Conservation (phyloP, 2,113 vertebrate species). For the Apteryx mantelli region DNA sequence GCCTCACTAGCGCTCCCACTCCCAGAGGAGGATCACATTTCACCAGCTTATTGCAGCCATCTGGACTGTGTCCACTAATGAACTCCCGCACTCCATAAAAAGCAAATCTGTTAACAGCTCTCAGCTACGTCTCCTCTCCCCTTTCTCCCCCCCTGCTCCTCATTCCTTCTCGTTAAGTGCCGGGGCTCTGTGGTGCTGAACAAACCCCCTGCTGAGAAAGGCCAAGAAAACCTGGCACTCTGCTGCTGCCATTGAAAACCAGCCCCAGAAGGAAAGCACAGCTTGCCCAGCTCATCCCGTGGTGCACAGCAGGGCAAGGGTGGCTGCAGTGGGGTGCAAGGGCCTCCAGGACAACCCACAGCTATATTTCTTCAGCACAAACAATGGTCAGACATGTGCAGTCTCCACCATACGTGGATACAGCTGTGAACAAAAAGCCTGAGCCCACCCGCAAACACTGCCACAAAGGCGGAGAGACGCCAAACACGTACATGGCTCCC, state of each 20-base stretch:
- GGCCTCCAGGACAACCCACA: not conserved
- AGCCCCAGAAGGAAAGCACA: not conserved
- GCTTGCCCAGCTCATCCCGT: not conserved
- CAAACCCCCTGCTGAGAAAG: not conserved
- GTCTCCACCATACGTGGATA: not conserved
- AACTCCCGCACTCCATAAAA: slow-evolving; percentile 77
- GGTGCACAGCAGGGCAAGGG: not conserved
- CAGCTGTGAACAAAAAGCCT: not conserved
- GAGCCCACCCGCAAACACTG: not conserved
- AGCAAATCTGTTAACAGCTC: slow-evolving; percentile 75
- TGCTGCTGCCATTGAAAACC: slow-evolving; percentile 39
- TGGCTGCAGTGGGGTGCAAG: not conserved
- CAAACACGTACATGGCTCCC: not conserved
- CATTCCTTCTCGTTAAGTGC: slow-evolving; percentile 18
- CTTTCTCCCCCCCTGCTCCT: slow-evolving; percentile 29
- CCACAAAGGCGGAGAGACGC: not conserved
- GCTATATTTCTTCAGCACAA: not conserved
- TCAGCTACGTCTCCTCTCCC: slow-evolving; percentile 49
- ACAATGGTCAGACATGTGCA: not conserved
- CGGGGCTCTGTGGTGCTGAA: not conserved
- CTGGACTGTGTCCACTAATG: slow-evolving; percentile 79
- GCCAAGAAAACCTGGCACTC: slow-evolving; percentile 38
- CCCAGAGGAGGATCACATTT: slow-evolving; percentile 70
- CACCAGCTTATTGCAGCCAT: slow-evolving; percentile 75
- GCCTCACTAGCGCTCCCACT: slow-evolving; percentile 29